These are phyloP conservation scores for Fregata magnificens DNA, from an alignment of 2,113 vertebrate species.

Conservation along the genomic window DNA sequence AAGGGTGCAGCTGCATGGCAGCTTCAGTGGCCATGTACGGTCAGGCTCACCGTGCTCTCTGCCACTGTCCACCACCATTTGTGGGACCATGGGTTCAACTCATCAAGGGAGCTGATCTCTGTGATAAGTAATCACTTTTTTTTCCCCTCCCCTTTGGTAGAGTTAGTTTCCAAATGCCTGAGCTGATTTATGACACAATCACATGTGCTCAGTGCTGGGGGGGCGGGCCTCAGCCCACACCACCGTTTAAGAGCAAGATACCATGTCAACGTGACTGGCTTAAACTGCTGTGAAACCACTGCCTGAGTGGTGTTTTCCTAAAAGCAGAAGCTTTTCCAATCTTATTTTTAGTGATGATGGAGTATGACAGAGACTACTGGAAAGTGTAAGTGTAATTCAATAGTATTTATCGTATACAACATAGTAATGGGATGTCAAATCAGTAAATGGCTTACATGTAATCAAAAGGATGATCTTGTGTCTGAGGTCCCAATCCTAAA, in stretches of 20 bases:
- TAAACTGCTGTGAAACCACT: neutral
- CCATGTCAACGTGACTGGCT: neutral
- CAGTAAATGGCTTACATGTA: neutral
- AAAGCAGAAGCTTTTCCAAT: neutral
- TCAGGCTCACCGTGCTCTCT: neutral
- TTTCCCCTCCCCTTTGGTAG: neutral
- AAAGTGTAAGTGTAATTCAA: neutral
- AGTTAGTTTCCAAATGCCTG: neutral
- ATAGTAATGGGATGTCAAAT: neutral
- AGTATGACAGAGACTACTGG: neutral
- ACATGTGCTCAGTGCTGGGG: neutral
- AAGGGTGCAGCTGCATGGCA: neutral
- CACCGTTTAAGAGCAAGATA: fast-evolving
- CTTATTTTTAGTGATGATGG: neutral
- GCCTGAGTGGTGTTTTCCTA: neutral
- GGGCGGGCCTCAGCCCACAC: no score
- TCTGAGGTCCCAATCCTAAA: neutral
- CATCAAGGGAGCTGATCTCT: neutral
- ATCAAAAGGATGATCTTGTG: neutral
- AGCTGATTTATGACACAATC: neutral
- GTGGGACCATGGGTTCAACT: neutral
- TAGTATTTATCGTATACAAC: neutral
- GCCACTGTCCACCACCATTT: neutral
- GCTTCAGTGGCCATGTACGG: fast-evolving
- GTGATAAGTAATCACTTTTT: neutral